Conservation (phyloP, 2,113 vertebrate species). For the Antennarius striatus region DNA sequence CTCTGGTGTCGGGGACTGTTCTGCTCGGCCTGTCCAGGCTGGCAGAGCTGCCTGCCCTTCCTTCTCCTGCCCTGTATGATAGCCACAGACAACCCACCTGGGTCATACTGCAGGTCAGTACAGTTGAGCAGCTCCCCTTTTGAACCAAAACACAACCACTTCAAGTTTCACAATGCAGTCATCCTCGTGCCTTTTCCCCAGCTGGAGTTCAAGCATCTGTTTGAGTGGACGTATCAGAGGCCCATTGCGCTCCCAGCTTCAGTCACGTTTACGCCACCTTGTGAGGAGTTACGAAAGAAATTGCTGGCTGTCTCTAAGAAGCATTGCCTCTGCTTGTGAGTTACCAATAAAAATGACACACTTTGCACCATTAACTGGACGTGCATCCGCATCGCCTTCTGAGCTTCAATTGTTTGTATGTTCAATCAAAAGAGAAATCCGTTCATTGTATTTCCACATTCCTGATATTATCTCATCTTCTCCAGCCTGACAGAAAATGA, state of each 20-base stretch:
- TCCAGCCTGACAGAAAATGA: conserved; percentile 84
- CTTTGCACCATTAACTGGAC: not conserved
- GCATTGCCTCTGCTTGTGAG: conserved; percentile 76
- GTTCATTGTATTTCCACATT: not conserved
- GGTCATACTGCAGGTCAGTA: conserved; percentile 73
- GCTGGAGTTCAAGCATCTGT: conserved; percentile 67
- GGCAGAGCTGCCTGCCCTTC: conserved; percentile 32
- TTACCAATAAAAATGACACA: not conserved
- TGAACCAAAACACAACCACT: conserved; percentile 8
- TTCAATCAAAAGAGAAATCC: not conserved
- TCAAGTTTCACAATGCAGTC: not conserved
- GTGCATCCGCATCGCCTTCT: too few species aligned
- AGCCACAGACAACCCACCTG: conserved; percentile 66
- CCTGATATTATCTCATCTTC: not conserved
- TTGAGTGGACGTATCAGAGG: conserved; percentile 66
- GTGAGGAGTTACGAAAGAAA: conserved; percentile 67
- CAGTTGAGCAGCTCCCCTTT: conserved; percentile 9
- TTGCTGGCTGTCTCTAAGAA: conserved; percentile 70
- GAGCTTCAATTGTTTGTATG: too few species aligned
- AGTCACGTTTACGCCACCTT: conserved; percentile 44
- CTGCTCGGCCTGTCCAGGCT: conserved; percentile 73
- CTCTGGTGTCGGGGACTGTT: conserved; percentile 62
- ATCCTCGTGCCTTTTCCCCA: conserved; percentile 16
- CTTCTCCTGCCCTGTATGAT: conserved; percentile 69
- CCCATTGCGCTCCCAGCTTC: conserved; percentile 54